phyloP scores from a whole-genome alignment of 2,888 invertebrate species.

The Spilosoma lubricipeda region DNA sequence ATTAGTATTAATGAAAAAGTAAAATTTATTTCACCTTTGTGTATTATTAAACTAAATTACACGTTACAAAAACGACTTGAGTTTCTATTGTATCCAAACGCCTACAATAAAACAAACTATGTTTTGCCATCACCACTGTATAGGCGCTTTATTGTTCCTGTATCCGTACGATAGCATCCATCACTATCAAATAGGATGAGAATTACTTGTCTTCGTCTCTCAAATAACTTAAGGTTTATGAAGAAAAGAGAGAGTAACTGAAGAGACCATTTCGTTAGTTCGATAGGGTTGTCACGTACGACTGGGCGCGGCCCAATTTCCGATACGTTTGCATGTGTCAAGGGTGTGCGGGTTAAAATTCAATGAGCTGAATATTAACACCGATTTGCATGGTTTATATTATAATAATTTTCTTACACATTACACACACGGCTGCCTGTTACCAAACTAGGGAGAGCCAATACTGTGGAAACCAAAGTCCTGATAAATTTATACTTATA shows the following conservation, averaged over 20 bases:
- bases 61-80: background rate
- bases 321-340: background rate
- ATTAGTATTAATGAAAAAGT: too few species aligned
- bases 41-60: background rate
- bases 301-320: background rate
- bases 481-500: too few species aligned
- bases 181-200: background rate
- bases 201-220: background rate
- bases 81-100: constrained; percentile 8
- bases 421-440: too few species aligned
- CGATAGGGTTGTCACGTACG: background rate
- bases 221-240: background rate
- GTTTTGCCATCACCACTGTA: constrained; percentile 37
- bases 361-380: background rate
- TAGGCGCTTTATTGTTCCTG: constrained; percentile 40
- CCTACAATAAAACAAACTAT: constrained; percentile 33
- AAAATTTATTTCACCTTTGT: too few species aligned
- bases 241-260: background rate
- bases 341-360: background rate
- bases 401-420: background rate
- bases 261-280: background rate
- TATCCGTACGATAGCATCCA: background rate
- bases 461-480: too few species aligned
- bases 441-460: too few species aligned
- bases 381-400: background rate